A percentile compares a stretch with the other conserved stretches of the same genome.
phyloP scores from a whole-genome alignment of 2,888 invertebrate species.

The Diaphora mendica region DNA sequence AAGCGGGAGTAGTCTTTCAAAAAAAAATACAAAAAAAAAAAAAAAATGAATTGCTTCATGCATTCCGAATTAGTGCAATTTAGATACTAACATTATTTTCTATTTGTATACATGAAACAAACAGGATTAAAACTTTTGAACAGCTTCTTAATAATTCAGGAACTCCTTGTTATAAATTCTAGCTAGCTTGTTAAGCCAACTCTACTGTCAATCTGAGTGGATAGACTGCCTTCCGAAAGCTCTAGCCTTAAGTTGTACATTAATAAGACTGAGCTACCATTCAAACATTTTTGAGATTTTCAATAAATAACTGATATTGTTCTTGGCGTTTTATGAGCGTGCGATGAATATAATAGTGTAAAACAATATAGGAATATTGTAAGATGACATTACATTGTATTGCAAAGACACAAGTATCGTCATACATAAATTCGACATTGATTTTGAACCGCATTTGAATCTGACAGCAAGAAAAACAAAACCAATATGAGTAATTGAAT shows the following conservation, averaged over 20 bases:
- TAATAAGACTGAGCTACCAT: slow-evolving; percentile 35
- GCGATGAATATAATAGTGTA: too few species aligned
- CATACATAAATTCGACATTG: too few species aligned
- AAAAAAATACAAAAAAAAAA: too few species aligned
- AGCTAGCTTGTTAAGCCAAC: slow-evolving; percentile 24
- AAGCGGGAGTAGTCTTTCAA: too few species aligned
- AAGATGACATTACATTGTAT: too few species aligned
- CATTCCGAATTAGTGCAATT: background rate
- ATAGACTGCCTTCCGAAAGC: slow-evolving; percentile 29
- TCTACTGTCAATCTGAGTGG: slow-evolving; percentile 31
- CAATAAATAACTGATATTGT: background rate
- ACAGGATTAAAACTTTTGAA: background rate
- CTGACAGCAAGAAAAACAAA: too few species aligned
- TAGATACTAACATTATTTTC: slow-evolving; percentile 7
- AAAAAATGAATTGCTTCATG: too few species aligned
- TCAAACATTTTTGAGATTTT: slow-evolving; percentile 29
- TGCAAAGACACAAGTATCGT: too few species aligned
- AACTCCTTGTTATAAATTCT: slow-evolving; percentile 15
- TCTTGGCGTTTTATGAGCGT: background rate
- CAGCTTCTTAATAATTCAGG: background rate
- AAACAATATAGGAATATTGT: background rate
- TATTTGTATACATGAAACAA: background rate
- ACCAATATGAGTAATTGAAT: background rate
- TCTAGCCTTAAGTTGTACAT: slow-evolving; percentile 38
- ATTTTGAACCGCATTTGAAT: too few species aligned